These are phyloP conservation scores for Teleogryllus occipitalis DNA, from an alignment of 1,140 invertebrate genomes.

Conservation along the genomic window DNA sequence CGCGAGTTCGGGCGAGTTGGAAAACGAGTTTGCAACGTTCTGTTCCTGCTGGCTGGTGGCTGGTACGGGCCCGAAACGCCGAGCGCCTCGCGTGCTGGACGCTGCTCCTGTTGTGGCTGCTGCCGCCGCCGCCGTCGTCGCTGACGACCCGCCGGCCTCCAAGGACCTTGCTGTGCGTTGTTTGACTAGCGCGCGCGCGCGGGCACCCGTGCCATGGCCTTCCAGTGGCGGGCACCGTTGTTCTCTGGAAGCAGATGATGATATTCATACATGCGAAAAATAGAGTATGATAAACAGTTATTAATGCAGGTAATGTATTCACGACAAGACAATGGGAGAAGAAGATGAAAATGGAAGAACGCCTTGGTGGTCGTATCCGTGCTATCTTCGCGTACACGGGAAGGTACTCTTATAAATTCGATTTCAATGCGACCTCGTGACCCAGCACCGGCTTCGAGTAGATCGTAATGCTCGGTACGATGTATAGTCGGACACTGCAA, in stretches of 20 bases:
- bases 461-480: background rate
- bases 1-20: too few relatives aligned
- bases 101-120: background rate
- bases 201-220: background rate
- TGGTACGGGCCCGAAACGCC: background rate
- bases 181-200: background rate
- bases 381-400: background rate
- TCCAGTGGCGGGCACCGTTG: background rate
- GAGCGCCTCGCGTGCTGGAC: background rate
- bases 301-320: constrained; percentile 1
- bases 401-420: background rate
- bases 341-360: background rate
- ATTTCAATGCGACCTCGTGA: background rate
- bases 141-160: background rate
- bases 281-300: constrained; percentile 5
- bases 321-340: background rate
- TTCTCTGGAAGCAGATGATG: background rate
- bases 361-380: background rate
- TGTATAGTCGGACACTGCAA: background rate
- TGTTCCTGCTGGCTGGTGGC: background rate
- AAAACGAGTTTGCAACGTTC: background rate
- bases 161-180: background rate
- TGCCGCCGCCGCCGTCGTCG: too few relatives aligned
- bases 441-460: background rate
- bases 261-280: constrained; percentile 1